phyloP scores from a whole-genome alignment of 2,797 vertebrate genomes.

The Brachyalestes nurse region DNA sequence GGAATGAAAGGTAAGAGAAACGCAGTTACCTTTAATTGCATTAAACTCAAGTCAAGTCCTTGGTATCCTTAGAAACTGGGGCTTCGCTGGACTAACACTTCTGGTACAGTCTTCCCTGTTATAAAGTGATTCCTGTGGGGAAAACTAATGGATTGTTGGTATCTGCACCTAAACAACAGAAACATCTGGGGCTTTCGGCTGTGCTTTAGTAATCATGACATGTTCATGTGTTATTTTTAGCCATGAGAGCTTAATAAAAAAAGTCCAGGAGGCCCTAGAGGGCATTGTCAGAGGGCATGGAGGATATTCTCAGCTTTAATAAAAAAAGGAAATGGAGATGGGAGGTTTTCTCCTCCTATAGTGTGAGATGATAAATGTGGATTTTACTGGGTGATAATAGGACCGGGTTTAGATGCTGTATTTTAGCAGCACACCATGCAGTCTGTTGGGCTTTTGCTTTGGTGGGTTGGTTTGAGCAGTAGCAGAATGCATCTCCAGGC shows the following conservation, averaged over 20 bases:
- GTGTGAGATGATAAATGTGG: constrained; percentile 17
- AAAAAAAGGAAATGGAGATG: constrained; percentile 1
- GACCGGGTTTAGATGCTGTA: constrained; percentile 5
- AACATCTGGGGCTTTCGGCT: neutral
- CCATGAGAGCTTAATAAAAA: neutral
- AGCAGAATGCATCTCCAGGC: constrained; percentile 36
- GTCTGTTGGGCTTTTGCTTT: constrained; percentile 41
- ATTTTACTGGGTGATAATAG: constrained; percentile 6
- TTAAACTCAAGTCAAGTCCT: neutral
- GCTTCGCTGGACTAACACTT: neutral
- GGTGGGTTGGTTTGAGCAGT: constrained; percentile 35
- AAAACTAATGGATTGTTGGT: neutral
- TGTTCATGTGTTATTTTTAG: neutral
- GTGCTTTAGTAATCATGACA: neutral
- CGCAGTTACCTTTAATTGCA: neutral
- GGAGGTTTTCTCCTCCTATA: neutral
- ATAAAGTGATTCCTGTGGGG: neutral
- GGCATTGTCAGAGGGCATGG: constrained; percentile 1
- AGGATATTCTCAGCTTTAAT: neutral
- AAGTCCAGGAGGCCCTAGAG: neutral
- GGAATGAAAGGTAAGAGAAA: constrained; percentile 95
- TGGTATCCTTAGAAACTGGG: neutral
- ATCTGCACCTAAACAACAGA: neutral
- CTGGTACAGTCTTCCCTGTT: neutral
- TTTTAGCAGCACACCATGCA: constrained; percentile 50